phyloP scores from a whole-genome alignment of 2,888 invertebrate species.

The Euzophera pinguis region DNA sequence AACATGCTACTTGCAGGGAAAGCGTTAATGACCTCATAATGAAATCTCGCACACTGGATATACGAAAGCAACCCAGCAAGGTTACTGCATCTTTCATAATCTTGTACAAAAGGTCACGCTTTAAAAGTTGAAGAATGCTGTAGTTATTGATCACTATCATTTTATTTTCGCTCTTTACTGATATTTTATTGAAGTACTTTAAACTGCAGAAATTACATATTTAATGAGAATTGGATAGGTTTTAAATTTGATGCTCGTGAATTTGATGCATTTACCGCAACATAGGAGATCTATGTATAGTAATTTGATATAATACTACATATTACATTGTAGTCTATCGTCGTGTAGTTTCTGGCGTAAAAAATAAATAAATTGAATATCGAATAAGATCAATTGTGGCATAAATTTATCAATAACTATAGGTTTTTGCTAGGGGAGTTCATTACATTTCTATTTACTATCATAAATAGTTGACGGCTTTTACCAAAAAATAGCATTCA shows the following conservation, averaged over 20 bases:
- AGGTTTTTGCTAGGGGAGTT: too few species aligned
- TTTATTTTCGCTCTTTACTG: background rate
- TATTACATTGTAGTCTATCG: too few species aligned
- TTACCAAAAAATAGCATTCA: too few species aligned
- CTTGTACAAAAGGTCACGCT: constrained; percentile 6
- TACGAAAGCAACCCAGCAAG: constrained; percentile 24
- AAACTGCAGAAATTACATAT: background rate
- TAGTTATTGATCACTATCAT: background rate
- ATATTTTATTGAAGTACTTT: background rate
- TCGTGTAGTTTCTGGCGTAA: too few species aligned
- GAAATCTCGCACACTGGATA: constrained; percentile 32
- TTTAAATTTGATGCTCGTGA: background rate
- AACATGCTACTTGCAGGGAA: constrained; percentile 32
- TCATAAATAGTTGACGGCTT: too few species aligned
- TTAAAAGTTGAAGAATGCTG: background rate
- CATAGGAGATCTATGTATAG: too few species aligned
- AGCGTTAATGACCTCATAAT: constrained; percentile 49
- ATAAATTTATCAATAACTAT: too few species aligned
- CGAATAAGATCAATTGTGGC: too few species aligned
- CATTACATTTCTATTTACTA: too few species aligned
- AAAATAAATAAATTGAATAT: too few species aligned
- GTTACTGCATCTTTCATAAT: constrained; percentile 20
- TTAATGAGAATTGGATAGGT: background rate
- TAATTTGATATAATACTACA: too few species aligned
- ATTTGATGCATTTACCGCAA: too few species aligned